Evolutionary conservation across 2,113 vertebrate species (phyloP).

Genomic region (Gasterosteus aculeatus): DNA sequence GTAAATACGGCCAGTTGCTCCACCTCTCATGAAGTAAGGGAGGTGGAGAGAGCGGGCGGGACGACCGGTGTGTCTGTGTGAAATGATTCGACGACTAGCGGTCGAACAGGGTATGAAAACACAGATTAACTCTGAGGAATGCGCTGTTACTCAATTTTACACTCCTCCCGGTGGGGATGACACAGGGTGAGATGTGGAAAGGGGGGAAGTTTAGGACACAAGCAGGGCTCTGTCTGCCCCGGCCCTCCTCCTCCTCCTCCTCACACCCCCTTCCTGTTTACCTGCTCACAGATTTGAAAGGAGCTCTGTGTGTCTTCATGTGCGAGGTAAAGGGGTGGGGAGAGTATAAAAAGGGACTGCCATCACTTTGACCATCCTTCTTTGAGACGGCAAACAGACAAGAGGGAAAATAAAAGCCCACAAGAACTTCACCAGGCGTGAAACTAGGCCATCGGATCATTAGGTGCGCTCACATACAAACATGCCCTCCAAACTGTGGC

Average conservation of each 20-base stretch:
- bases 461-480: conserved; percentile 22
- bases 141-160: neutral
- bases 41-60: conserved; percentile 29
- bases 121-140: conserved; percentile 36
- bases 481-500: conserved; percentile 47
- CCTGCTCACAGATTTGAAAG: conserved; percentile 65
- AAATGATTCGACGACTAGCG: conserved; percentile 49
- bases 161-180: neutral
- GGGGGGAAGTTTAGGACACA: conserved; percentile 57
- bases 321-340: conserved; percentile 35
- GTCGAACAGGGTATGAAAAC: conserved; percentile 22
- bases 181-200: conserved; percentile 33
- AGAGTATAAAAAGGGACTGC: conserved; percentile 27
- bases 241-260: conserved; percentile 32
- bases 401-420: conserved; percentile 14
- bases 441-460: conserved; percentile 7
- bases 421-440: conserved; percentile 3
- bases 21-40: conserved; percentile 45
- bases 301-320: conserved; percentile 58
- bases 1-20: conserved; percentile 62
- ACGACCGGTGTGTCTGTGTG: neutral
- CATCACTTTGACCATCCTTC: conserved; percentile 17
- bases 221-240: conserved; percentile 67
- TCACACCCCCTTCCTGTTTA: conserved; percentile 66
- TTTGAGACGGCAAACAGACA: conserved; percentile 28